phyloP scores from a whole-genome alignment of 1,140 invertebrate species.

The Brachionus calyciflorus region DNA sequence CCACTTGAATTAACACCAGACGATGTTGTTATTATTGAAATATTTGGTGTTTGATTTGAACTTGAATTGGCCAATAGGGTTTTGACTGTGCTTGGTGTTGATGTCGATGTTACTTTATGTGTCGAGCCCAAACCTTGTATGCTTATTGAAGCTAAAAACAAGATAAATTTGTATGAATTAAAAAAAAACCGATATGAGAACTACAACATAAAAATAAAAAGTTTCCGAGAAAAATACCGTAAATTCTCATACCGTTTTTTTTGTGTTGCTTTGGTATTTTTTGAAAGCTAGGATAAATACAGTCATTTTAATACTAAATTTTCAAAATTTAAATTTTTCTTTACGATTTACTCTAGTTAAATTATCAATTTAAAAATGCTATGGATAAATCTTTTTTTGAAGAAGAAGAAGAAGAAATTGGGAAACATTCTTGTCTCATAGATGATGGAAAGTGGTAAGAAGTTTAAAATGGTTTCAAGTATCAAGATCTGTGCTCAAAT shows the following conservation, averaged over 20 bases:
- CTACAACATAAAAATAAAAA: neutral
- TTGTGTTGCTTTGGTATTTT: too few species aligned
- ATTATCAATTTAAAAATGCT: too few species aligned
- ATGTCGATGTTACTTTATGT: neutral
- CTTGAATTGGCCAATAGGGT: neutral
- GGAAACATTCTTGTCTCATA: too few species aligned
- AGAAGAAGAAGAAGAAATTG: too few species aligned
- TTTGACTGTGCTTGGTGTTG: slow-evolving; percentile 21
- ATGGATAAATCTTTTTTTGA: too few species aligned
- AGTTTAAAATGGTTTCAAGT: too few species aligned
- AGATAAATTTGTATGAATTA: neutral
- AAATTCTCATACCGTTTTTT: slow-evolving; percentile 34
- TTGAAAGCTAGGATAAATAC: too few species aligned
- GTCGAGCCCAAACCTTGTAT: neutral
- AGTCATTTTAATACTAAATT: too few species aligned
- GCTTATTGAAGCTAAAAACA: neutral
- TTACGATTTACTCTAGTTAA: too few species aligned
- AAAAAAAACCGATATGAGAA: slow-evolving; percentile 31
- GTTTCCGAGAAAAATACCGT: slow-evolving; percentile 9
- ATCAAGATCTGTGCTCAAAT: too few species aligned
- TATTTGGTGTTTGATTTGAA: neutral
- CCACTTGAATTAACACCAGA: neutral
- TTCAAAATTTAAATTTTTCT: too few species aligned
- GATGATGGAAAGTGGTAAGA: too few species aligned
- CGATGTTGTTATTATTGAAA: slow-evolving; percentile 31